Base-by-base conservation (phyloP, 2,797 vertebrate species). In the Margarornis squamiger region DNA sequence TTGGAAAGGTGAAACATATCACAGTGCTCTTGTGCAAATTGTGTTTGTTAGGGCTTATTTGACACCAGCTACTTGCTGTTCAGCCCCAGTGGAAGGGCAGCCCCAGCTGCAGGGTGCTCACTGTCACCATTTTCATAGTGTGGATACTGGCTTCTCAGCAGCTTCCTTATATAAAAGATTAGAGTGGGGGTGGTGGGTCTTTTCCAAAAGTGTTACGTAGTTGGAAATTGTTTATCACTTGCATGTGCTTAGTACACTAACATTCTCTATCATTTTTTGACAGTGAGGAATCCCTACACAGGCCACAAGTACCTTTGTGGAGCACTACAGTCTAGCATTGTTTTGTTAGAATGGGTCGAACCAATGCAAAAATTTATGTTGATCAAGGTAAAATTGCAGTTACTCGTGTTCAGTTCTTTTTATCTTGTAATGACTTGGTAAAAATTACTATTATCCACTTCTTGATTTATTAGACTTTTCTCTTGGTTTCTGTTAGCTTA, bases 341-440 rank as follows among this genome's bases (percentile, higher is more conserved):
- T 99, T 97, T 98, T 99, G 59, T 93, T 99, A 97, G 99, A 99
- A 97, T 99, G 99, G 99, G 99, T 99, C 96, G 99, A 99, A 96
- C 98, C 98, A 88, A 99, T 99, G 99, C 99, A 99, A 97, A 99
- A 98, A 97, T 99, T 99, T 92, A 99, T 99, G 99, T 98, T 99
- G 97, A 99, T 99, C 96, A 99, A 99, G 98, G 99, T 99, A 97
- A 98, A 88, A 38, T 70, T 62, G 76, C 9, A 22, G 11, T 71
- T 59, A 52, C 39, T 38, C 24, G 1, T 41, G 1, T 77, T 93
- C n/a, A 7, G 11, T 55, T 88, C 32, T 34, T 0, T 39, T 84
- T 82, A n/a, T 55, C 62, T 76, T 79, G 11, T 24, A 76, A 26
- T 30, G 21, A n/a, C 59, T 86, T 87, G 20, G 62, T 93, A 61